Base-by-base conservation (phyloP, 2,797 vertebrate genomes). In the Alca torda region DNA sequence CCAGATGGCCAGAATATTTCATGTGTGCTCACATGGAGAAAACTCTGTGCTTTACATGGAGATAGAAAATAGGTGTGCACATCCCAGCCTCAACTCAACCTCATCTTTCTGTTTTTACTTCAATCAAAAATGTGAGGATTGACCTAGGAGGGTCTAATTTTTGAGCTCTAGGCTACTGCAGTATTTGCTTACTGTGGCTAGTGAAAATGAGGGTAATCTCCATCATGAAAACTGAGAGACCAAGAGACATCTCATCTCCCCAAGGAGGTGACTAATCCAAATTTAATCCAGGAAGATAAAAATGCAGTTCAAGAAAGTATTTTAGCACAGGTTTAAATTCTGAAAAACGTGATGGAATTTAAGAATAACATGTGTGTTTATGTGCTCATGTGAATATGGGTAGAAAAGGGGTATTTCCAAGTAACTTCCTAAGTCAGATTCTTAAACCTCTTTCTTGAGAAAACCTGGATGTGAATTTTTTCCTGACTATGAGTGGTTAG, bases 221-320 rank as follows among this genome's bases (percentile, higher is more conserved):
- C 23, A 26, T 37, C 3, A 3, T 30, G 41, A 80, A 57, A 91
- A n/a, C 72, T 46, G 72, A 61, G 37, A 46, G 50, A 92, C 24
- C 37, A 80, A 64, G 56, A 87, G 33, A n/a, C 15, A 30, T 86
- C 64, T 92, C 82, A 75, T 89, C 46, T 95, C 69, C 69, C 73
- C 6, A 8, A 64, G 89, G 92, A 95, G 82, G 43, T 95, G 91
- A 89, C 69, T 96, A 86, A 94, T 94, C 21, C 41, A 61, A 84
- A 59, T 53, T 69, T 88, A 81, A 84, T 91, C 85, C 73, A 75
- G 54, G 24, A 75, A 92, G 73, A 91, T 81, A 91, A 95, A 94
- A 94, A 69, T 41, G 11, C 3, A 9, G 31, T 61, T 92, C 56
- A 79, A 88, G n/a, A 35, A 75, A 76, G 63, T 45, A 70, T 79